Conservation (phyloP, 2,113 vertebrate genomes). For the Cygnus atratus region DNA sequence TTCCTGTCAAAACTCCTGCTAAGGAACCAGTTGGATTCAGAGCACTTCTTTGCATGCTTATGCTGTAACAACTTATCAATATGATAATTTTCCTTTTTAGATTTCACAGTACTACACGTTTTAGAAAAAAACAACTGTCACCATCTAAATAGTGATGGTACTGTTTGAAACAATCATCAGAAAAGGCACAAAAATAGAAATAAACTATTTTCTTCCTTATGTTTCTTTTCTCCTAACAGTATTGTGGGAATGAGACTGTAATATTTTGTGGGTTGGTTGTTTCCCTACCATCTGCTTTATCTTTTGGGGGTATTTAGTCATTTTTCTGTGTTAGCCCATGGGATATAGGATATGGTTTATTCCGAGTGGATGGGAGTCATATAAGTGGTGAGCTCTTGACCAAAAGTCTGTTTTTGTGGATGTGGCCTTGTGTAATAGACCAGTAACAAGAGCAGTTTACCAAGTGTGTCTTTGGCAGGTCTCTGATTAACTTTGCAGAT, state of each 20-base stretch:
- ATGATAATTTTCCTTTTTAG: background rate
- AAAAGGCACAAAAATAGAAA: constrained; percentile 1
- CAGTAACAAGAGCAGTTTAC: background rate
- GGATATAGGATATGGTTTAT: background rate
- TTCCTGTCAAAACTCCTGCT: background rate
- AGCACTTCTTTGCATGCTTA: background rate
- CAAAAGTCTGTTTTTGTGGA: background rate
- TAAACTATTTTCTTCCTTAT: background rate
- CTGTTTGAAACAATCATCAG: background rate
- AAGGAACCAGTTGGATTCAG: background rate
- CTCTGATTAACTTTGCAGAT: background rate
- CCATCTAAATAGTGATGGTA: background rate
- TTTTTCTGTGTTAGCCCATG: background rate
- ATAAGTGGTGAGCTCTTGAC: background rate
- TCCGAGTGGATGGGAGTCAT: background rate
- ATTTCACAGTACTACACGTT: background rate
- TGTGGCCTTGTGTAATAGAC: background rate
- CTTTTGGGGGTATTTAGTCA: background rate
- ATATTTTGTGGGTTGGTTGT: background rate
- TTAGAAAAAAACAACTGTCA: background rate
- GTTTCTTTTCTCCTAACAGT: background rate
- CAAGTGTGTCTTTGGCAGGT: background rate
- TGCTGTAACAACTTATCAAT: background rate
- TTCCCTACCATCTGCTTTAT: background rate
- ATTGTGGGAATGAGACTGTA: background rate